phyloP scores from a whole-genome alignment of 2,113 vertebrate species.

The Epinephelus moara region DNA sequence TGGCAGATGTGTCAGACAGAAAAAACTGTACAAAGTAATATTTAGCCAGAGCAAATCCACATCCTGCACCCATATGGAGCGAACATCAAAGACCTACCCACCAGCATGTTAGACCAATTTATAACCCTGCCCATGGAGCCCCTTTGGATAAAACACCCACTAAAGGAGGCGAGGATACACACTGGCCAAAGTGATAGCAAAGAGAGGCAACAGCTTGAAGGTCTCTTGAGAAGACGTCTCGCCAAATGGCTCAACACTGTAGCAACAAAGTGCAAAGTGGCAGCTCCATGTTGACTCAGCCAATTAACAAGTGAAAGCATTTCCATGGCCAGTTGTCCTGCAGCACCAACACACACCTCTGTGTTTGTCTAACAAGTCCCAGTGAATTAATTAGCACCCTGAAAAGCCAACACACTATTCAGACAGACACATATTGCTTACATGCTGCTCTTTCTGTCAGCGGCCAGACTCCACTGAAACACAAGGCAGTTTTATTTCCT shows the following conservation, averaged over 20 bases:
- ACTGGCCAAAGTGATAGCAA: neutral
- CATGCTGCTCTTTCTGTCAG: neutral
- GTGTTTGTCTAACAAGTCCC: constrained; percentile 32
- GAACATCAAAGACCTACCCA: constrained; percentile 71
- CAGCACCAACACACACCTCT: constrained; percentile 39
- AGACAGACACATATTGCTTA: neutral
- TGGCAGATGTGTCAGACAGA: constrained; percentile 72
- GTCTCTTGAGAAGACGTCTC: neutral
- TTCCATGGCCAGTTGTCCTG: constrained; percentile 39
- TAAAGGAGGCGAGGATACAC: too few relatives aligned
- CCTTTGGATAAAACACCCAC: neutral
- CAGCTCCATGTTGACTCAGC: constrained; percentile 40
- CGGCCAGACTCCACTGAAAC: neutral
- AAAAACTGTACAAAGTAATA: constrained; percentile 57
- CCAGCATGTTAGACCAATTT: constrained; percentile 59
- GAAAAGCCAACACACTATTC: neutral
- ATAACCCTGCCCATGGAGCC: constrained; percentile 40
- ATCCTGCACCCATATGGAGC: constrained; percentile 80
- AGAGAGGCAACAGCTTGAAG: constrained; percentile 6
- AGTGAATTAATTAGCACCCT: constrained; percentile 33
- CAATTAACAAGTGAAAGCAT: constrained; percentile 48
- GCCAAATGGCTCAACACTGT: constrained; percentile 33
- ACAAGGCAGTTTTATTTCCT: neutral
- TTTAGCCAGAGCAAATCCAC: constrained; percentile 76
- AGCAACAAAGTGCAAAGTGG: constrained; percentile 26